Evolutionary conservation across 2,888 invertebrate genomes (phyloP).

Genomic region (Busseola fusca): DNA sequence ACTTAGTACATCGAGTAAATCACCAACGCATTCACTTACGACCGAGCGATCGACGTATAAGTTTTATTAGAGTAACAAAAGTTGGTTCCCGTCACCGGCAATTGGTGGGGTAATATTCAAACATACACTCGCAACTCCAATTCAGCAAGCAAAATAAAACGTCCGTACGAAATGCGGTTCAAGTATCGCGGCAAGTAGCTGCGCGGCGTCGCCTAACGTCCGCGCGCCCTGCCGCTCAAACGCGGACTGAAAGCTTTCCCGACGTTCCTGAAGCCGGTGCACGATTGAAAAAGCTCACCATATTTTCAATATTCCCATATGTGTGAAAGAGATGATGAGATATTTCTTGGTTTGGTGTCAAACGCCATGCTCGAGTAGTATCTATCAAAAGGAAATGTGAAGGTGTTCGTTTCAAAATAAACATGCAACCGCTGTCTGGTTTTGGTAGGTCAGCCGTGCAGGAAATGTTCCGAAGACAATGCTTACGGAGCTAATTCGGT

Average conservation of each 20-base stretch:
- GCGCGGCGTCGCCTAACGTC: constrained; percentile 72
- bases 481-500: constrained; percentile 45
- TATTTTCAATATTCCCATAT: constrained; percentile 68
- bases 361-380: constrained; percentile 68
- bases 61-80: constrained; percentile 49
- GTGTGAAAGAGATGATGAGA: constrained; percentile 72
- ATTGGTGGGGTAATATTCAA: constrained; percentile 51
- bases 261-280: constrained; percentile 72
- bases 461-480: constrained; percentile 57
- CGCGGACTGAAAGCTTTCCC: constrained; percentile 83
- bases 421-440: constrained; percentile 77
- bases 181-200: constrained; percentile 71
- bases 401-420: constrained; percentile 84
- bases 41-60: constrained; percentile 53
- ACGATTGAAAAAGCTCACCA: constrained; percentile 74
- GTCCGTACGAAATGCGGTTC: constrained; percentile 66
- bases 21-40: constrained; percentile 74
- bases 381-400: constrained; percentile 79
- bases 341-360: constrained; percentile 57
- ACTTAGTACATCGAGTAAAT: constrained; percentile 74
- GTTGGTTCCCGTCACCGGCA: constrained; percentile 40
- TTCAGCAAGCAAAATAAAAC: constrained; percentile 69
- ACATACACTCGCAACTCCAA: constrained; percentile 55
- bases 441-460: constrained; percentile 61
- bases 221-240: constrained; percentile 80